Evolutionary conservation across 2,113 vertebrate species (phyloP).

Genomic region (Oreocharis arfaki): DNA sequence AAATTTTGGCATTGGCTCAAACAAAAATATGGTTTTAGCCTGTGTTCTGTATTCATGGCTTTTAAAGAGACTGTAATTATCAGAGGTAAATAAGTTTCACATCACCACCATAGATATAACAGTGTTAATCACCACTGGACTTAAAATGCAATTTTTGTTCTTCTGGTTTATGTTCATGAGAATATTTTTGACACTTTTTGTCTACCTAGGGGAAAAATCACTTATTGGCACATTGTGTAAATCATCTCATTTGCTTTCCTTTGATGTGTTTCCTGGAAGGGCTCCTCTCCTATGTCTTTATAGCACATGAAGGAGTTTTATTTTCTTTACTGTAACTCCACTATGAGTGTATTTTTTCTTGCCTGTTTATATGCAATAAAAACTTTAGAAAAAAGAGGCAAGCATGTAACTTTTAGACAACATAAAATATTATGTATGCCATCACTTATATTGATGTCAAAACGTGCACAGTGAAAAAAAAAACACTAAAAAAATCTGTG

Average conservation of each 20-base stretch:
- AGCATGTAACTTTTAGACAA: neutral
- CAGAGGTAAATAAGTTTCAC: neutral
- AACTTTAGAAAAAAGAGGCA: neutral
- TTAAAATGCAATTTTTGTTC: neutral
- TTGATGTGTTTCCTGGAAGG: neutral
- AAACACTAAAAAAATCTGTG: neutral
- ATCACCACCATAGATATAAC: neutral
- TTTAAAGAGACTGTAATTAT: neutral
- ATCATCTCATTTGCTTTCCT: neutral
- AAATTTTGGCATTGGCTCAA: neutral
- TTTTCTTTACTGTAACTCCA: neutral
- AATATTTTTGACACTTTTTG: neutral
- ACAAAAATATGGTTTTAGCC: neutral
- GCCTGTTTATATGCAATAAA: neutral
- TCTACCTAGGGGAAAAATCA: neutral
- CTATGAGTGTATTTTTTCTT: neutral
- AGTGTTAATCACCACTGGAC: neutral
- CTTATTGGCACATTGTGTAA: neutral
- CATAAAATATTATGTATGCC: neutral
- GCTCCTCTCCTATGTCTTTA: neutral
- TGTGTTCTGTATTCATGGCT: neutral
- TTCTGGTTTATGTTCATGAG: neutral
- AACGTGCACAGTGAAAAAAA: neutral
- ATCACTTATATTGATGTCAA: neutral
- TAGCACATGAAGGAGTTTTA: neutral